Evolutionary conservation across 1,140 invertebrate species (phyloP).

Genomic region (Solenopsis fugax): DNA sequence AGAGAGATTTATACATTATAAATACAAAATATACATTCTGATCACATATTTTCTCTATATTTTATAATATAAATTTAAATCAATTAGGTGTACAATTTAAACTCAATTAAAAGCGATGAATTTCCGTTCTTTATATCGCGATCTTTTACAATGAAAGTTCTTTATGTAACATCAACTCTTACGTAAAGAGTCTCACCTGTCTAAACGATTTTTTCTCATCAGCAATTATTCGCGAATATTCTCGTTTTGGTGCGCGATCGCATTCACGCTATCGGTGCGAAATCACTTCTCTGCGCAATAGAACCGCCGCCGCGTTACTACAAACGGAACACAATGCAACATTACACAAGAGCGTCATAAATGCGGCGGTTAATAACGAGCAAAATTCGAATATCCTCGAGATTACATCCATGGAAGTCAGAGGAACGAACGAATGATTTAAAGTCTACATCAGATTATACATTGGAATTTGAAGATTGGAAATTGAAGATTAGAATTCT

Average conservation of each 20-base stretch:
- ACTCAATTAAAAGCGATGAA: constrained; percentile 4
- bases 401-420: not conserved
- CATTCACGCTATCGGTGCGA: not conserved
- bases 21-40: not conserved
- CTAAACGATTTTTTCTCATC: constrained; percentile 52
- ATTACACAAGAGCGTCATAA: constrained; percentile 20
- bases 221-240: constrained; percentile 23
- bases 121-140: not conserved
- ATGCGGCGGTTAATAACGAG: constrained; percentile 23
- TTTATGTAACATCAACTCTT: constrained; percentile 14
- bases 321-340: constrained; percentile 30
- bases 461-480: too few relatives aligned
- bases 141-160: constrained; percentile 31
- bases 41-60: not conserved
- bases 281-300: constrained; percentile 14
- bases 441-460: too few relatives aligned
- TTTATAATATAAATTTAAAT: not conserved
- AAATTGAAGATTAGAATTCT: too few relatives aligned
- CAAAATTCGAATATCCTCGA: constrained; percentile 32
- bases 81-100: not conserved
- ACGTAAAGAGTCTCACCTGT: constrained; percentile 6
- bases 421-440: not conserved
- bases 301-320: not conserved
- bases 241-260: constrained; percentile 40
- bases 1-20: not conserved